Evolutionary conservation across 2,888 invertebrate species (phyloP), one percentile per base, ranked within the genome.

Genomic region (Leptinotarsa juncta): DNA sequence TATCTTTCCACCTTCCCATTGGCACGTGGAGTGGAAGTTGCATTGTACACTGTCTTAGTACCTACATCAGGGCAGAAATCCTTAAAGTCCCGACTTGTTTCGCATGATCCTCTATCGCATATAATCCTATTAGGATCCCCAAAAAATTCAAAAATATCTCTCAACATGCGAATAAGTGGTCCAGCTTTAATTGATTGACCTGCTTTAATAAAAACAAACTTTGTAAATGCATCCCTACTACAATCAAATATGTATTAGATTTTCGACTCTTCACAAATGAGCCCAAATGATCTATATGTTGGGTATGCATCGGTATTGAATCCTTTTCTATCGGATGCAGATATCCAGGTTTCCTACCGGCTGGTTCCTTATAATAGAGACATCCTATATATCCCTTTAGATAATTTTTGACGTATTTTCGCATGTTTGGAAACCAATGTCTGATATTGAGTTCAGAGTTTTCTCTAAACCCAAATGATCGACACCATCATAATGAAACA

Each of bases 301-400:
- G 10, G 4, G 79, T 83, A 57, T 82, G 66, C 72, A 83, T 75
- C 10, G 81, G 83, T 16, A 70, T 62, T 1, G 77, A 12, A 3
- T 60, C 67, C 67, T 83, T 83, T 53, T 77, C 71, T 14, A 88
- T 88, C 0, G 86, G 83, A 68, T 87, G 82, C 18, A 88, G 77
- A 23, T 77, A 75, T 12, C 88, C 88, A 65, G 82, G 81, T 60
- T 76, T 79, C 60, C 79, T 80, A 14, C 82, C 82, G 18, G 77
- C 69, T 26, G 74, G 71, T 14, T 81, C 74, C 75, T 88, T 88
- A 51, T 83, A 81, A 65, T 85, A 85, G 3, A 86, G 72, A 74
- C 87, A 89, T 3, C 83, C 75, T 4, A 88, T 72, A 77, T 87
- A 88, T 1, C 83, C 79, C 0, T 51, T 74, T 3, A 88, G 84